These are phyloP conservation scores for Agrochola circellaris DNA, from an alignment of 2,888 invertebrate genomes.

Conservation along the genomic window DNA sequence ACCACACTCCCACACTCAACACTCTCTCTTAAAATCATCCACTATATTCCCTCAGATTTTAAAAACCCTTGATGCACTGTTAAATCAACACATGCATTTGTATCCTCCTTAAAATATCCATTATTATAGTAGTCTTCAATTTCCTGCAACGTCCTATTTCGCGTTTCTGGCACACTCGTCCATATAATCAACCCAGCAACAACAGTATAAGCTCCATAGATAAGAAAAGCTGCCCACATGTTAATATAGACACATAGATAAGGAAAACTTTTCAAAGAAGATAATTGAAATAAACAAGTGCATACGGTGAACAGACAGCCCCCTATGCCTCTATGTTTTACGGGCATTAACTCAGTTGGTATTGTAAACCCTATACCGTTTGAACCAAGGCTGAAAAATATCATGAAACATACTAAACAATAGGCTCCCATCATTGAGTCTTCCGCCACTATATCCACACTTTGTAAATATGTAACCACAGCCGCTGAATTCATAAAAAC, in stretches of 20 bases:
- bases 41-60: background rate
- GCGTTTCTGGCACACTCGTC: conserved; percentile 28
- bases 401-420: conserved; percentile 5
- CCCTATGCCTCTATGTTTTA: conserved; percentile 31
- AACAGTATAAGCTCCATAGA: conserved; percentile 13
- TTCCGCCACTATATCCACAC: conserved; percentile 3
- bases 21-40: background rate
- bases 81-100: background rate
- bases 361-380: conserved; percentile 25
- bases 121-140: conserved; percentile 37
- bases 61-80: conserved; percentile 22
- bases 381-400: conserved; percentile 13
- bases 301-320: conserved; percentile 18
- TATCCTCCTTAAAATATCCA: conserved; percentile 27
- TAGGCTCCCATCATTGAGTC: conserved; percentile 43
- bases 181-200: conserved; percentile 5
- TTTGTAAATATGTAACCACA: conserved; percentile 25
- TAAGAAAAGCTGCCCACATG: conserved; percentile 30
- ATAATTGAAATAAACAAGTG: conserved; percentile 23
- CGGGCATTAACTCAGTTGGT: conserved; percentile 33
- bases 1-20: too few relatives aligned
- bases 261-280: conserved; percentile 23
- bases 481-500: conserved; percentile 17
- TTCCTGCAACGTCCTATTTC: conserved; percentile 27
- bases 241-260: conserved; percentile 33